Percentiles rank a stretch among this genome's conserved stretches.
phyloP scores from a whole-genome alignment of 2,888 invertebrate genomes.

The Pogonocherus hispidulus region DNA sequence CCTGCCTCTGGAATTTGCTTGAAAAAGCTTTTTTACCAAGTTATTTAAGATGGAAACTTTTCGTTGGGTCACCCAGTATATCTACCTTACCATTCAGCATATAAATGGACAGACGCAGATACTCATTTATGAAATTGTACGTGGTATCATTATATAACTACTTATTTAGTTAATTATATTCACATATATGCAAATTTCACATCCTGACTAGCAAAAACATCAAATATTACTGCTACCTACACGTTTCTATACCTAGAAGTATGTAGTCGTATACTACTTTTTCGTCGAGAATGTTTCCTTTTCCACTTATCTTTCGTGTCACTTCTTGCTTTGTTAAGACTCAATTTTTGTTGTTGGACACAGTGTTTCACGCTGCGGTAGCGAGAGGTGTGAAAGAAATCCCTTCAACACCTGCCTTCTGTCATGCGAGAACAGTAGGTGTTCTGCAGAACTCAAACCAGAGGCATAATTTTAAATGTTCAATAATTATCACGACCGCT shows the following conservation, averaged over 20 bases:
- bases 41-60: too few relatives aligned
- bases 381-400: background rate
- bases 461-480: background rate
- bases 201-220: background rate
- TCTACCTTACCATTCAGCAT: too few relatives aligned
- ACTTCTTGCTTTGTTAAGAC: too few relatives aligned
- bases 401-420: background rate
- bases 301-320: background rate
- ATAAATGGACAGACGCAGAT: too few relatives aligned
- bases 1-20: too few relatives aligned
- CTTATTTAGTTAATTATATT: background rate
- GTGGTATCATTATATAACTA: background rate
- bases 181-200: background rate
- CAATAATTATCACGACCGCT: too few relatives aligned
- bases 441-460: background rate
- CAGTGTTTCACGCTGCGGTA: too few relatives aligned
- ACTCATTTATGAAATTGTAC: background rate
- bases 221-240: background rate
- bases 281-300: background rate
- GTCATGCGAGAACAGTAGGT: background rate
- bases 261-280: background rate
- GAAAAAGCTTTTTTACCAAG: too few relatives aligned
- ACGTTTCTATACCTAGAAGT: background rate
- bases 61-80: too few relatives aligned
- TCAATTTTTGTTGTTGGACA: background rate